Conservation (phyloP, 1,140 invertebrate species). For the Nilaparvata lugens region DNA sequence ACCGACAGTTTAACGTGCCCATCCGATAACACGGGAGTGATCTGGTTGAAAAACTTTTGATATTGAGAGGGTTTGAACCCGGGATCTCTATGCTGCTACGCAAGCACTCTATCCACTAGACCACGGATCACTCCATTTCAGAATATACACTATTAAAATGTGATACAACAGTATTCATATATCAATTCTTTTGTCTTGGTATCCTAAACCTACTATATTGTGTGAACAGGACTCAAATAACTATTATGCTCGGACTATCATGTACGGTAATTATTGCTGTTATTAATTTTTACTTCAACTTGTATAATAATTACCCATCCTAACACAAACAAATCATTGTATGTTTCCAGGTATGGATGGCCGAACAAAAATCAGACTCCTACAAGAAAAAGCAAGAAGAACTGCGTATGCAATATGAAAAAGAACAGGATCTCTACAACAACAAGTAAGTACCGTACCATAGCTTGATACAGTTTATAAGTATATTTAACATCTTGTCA, state of each 20-base stretch:
- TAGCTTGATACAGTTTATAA: too few species aligned
- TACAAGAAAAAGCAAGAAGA: constrained; percentile 99
- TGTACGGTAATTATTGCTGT: constrained; percentile 11
- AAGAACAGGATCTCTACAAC: constrained; percentile 96
- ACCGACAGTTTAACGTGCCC: too few species aligned
- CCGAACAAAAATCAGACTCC: constrained; percentile 93
- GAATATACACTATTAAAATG: too few species aligned
- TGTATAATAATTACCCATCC: constrained; percentile 4
- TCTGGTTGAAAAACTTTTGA: too few species aligned
- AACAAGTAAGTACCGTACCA: constrained; percentile 82
- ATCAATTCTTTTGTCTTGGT: not conserved
- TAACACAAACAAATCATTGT: not conserved
- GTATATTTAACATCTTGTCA: too few species aligned
- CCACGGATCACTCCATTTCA: too few species aligned
- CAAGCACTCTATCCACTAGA: too few species aligned
- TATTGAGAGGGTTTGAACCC: too few species aligned
- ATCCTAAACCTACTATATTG: not conserved
- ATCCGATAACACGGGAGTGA: too few species aligned
- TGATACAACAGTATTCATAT: too few species aligned
- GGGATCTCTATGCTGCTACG: too few species aligned
- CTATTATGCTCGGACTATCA: not conserved
- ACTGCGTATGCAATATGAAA: constrained; percentile 91
- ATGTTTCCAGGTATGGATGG: constrained; percentile 91
- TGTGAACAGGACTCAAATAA: not conserved
- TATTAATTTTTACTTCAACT: constrained; percentile 3